Percentiles rank a stretch among this genome's conserved stretches.
Conservation (phyloP, 2,888 invertebrate genomes). For the Drosophila antonietae region DNA sequence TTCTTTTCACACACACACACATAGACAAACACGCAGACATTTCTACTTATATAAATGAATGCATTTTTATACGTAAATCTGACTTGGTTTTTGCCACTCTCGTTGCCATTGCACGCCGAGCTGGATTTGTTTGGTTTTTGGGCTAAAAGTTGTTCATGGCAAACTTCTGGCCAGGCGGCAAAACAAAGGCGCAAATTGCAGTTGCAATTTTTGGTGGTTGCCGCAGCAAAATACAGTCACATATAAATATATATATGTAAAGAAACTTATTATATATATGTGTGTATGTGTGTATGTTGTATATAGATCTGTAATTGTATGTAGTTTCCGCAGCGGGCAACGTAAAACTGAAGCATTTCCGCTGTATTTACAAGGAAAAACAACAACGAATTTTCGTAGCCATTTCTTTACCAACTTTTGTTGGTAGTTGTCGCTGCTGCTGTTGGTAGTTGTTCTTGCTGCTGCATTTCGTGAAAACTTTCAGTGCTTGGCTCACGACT, state of each 20-base stretch:
- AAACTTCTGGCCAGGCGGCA: slow-evolving; percentile 61
- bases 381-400: slow-evolving; percentile 43
- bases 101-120: slow-evolving; percentile 29
- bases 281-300: not conserved
- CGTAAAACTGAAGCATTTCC: slow-evolving; percentile 73
- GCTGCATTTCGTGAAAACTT: slow-evolving; percentile 67
- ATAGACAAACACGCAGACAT: slow-evolving; percentile 3
- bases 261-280: not conserved
- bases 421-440: slow-evolving; percentile 26
- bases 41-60: slow-evolving; percentile 31
- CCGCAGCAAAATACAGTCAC: slow-evolving; percentile 31
- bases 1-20: slow-evolving; percentile 35
- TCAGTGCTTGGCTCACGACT: slow-evolving; percentile 47
- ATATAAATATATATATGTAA: slow-evolving; percentile 3
- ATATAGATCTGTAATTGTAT: slow-evolving; percentile 12
- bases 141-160: slow-evolving; percentile 62
- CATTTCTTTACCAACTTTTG: slow-evolving; percentile 48
- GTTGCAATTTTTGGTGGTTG: slow-evolving; percentile 59
- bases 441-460: slow-evolving; percentile 24
- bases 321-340: slow-evolving; percentile 58
- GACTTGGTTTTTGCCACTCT: slow-evolving; percentile 27
- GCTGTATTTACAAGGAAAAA: slow-evolving; percentile 63
- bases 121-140: slow-evolving; percentile 50
- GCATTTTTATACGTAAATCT: slow-evolving; percentile 24
- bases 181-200: slow-evolving; percentile 76